Base-by-base conservation (phyloP, 2,888 invertebrate species). In the Cheilosia urbana region DNA sequence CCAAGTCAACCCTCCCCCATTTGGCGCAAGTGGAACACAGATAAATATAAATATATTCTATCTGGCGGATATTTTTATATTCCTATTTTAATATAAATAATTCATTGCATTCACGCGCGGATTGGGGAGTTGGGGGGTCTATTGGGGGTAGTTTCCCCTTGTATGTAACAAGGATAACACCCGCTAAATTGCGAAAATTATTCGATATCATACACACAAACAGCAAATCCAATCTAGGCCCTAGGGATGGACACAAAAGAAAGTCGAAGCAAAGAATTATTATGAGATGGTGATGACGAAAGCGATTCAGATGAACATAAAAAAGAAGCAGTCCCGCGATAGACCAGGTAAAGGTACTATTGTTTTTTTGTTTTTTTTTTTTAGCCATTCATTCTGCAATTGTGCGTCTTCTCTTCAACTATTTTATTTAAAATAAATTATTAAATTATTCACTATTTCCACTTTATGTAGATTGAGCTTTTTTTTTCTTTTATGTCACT, bases 281-380 rank as follows among this genome's bases (percentile, higher is more conserved):
- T 53, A 47, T 15, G 79, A 79, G 71, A 80, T 84, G 60, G 53
- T 80, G 84, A 80, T 85, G 84, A 85, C 84, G 84, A 85, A 80
- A 85, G 76, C 80, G 30, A 79, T 65, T 51, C 63, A 55, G 75
- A 76, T 80, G 76, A 79, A 49, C 42, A 60, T 66, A 85, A 76
- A 71, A 76, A 80, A 71, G 66, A 80, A 53, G 51, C 30, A 24
- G 57, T 19, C 58, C 19, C 49, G 55, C 66, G 11, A 51, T 72
- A 73, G 78, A 83, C 78, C 83, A 73, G 69, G 77, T 78, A 53
- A 30, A 51, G 55, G 15, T 27, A 49, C 3, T 4, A 45, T 34
- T 45, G 34, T 19, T 17, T 40, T 27, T 27, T 19, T 45, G 34
- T 19, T 17, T 30, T 27, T 27, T 19, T 17, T 34, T 58, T 27